Conservation (phyloP, 2,797 vertebrate species). For the Nothura maculosa region DNA sequence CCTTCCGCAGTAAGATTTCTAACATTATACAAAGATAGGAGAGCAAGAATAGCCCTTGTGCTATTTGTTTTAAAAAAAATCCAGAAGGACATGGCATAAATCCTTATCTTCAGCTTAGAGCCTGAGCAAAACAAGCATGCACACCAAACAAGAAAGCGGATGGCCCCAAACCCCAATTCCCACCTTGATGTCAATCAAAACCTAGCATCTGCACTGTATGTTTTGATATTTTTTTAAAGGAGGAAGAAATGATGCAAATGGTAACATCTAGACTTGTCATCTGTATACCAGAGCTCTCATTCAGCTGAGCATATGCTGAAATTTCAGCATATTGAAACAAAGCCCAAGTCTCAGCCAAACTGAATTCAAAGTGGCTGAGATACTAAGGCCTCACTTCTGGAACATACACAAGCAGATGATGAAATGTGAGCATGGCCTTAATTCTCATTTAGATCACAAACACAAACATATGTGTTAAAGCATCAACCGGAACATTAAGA, state of each 20-base stretch:
- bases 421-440: not conserved
- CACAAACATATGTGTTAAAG: rapidly evolving
- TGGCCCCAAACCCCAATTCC: not conserved
- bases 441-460: not conserved
- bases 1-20: not conserved
- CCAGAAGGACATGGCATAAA: slow-evolving; percentile 4
- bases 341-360: not conserved
- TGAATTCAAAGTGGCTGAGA: slow-evolving; percentile 6
- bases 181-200: slow-evolving; percentile 25
- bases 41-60: not conserved
- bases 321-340: slow-evolving; percentile 48
- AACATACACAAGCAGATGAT: not conserved
- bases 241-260: slow-evolving; percentile 33
- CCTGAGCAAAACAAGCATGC: slow-evolving; percentile 7
- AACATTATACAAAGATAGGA: not conserved
- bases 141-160: not conserved
- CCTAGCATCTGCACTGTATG: slow-evolving; percentile 13
- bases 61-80: not conserved
- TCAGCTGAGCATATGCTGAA: slow-evolving; percentile 30
- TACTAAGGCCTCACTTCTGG: not conserved
- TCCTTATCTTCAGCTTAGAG: slow-evolving; percentile 2
- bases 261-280: slow-evolving; percentile 50
- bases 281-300: slow-evolving; percentile 36
- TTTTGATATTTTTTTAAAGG: slow-evolving; percentile 46
- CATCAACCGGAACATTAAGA: rapidly evolving